Conservation (phyloP, 2,888 invertebrate species). For the Conomelus anceps region DNA sequence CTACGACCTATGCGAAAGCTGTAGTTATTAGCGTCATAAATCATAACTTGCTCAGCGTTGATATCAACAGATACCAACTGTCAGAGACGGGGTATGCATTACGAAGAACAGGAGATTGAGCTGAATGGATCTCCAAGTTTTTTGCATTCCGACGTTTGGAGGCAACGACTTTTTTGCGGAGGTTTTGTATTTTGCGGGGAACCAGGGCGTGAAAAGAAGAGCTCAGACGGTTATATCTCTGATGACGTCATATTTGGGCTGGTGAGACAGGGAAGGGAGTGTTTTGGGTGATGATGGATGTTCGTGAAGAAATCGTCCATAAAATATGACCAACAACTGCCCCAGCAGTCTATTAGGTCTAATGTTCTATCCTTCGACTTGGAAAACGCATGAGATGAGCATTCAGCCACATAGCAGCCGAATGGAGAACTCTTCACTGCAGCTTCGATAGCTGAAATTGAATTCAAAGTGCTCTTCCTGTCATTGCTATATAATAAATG, state of each 20-base stretch:
- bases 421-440: neutral
- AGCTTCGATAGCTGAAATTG: neutral
- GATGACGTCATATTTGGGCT: neutral
- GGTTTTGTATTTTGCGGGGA: neutral
- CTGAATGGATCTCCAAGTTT: neutral
- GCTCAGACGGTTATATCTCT: neutral
- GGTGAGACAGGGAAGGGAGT: no score
- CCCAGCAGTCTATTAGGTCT: neutral
- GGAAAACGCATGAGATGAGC: neutral
- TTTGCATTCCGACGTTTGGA: neutral
- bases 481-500: neutral
- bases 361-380: neutral
- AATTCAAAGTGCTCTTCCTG: neutral
- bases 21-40: neutral
- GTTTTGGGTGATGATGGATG: neutral
- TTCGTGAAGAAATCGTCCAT: neutral
- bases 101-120: neutral
- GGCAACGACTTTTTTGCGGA: neutral
- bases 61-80: neutral
- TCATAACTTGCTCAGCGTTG: neutral
- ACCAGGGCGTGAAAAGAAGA: neutral
- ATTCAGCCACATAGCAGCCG: neutral
- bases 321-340: neutral
- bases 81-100: neutral
- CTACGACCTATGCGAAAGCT: neutral